These are phyloP conservation scores for Alca torda DNA, from an alignment of 2,797 vertebrate genomes.

Conservation along the genomic window DNA sequence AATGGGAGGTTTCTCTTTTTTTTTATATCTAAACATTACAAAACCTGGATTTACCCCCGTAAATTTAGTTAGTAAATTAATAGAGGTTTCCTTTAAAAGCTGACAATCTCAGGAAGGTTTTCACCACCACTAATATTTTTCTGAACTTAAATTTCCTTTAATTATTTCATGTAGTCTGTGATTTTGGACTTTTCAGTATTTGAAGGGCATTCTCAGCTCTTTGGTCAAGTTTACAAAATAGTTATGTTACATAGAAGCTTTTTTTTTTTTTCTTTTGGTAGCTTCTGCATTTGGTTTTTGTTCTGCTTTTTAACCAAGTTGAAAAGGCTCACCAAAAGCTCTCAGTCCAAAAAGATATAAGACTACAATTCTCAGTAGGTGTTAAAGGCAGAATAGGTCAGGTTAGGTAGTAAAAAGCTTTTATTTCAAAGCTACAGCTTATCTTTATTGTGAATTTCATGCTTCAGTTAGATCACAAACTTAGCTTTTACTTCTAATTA, in stretches of 20 bases:
- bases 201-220: not conserved
- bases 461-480: slow-evolving; percentile 59
- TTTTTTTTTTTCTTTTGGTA: not conserved
- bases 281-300: not conserved
- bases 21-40: not conserved
- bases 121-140: not conserved
- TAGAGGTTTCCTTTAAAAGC: not conserved
- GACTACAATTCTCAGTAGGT: slow-evolving; percentile 14
- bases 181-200: not conserved
- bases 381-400: slow-evolving; percentile 44
- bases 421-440: slow-evolving; percentile 45
- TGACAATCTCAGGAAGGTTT: not conserved
- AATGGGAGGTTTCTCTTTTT: not conserved
- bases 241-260: not conserved
- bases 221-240: not conserved
- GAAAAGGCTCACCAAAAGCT: slow-evolving; percentile 40
- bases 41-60: not conserved
- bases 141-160: not conserved
- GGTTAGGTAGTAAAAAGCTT: slow-evolving; percentile 14
- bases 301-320: slow-evolving; percentile 55
- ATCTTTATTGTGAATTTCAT: slow-evolving; percentile 59
- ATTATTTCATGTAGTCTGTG: not conserved
- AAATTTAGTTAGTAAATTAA: not conserved
- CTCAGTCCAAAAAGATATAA: slow-evolving; percentile 37
- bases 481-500: slow-evolving; percentile 71